A percentile compares a stretch with the other conserved stretches of the same genome.
These are phyloP conservation scores for Odontomyia ornata DNA, from an alignment of 2,888 invertebrate genomes.

Conservation along the genomic window DNA sequence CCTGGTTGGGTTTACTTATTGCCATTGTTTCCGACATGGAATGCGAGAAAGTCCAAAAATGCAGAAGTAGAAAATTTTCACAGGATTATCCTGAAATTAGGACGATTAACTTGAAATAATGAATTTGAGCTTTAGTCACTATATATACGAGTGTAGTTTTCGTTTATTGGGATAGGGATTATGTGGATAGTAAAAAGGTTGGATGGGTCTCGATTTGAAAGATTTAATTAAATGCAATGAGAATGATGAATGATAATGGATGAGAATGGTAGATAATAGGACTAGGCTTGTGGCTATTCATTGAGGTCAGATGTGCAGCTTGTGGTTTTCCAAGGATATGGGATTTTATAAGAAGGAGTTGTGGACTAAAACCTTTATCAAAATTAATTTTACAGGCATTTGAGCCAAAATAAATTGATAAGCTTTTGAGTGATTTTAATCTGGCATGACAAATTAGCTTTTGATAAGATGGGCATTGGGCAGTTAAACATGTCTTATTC, in stretches of 20 bases:
- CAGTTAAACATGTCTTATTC: too few species aligned
- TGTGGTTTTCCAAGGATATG: not conserved
- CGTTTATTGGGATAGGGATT: too few species aligned
- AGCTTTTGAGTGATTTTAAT: too few species aligned
- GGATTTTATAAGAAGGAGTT: not conserved
- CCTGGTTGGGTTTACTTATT: too few species aligned
- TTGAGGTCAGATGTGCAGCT: not conserved
- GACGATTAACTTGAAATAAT: not conserved
- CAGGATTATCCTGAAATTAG: slow-evolving; percentile 16
- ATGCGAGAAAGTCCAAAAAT: not conserved
- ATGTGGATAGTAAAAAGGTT: not conserved
- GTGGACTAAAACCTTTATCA: too few species aligned
- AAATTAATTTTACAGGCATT: too few species aligned
- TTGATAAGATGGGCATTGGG: too few species aligned
- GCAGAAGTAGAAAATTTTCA: not conserved
- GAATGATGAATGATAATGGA: not conserved
- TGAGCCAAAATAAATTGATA: too few species aligned
- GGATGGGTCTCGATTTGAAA: not conserved
- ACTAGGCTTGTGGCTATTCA: not conserved
- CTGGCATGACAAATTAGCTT: too few species aligned
- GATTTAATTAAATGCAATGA: slow-evolving; percentile 14
- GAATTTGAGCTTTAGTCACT: not conserved
- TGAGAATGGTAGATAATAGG: too few species aligned
- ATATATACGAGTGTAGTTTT: too few species aligned
- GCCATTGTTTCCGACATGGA: not conserved